phyloP scores from a whole-genome alignment of 2,888 invertebrate genomes.

The Oxyscelio sp. region DNA sequence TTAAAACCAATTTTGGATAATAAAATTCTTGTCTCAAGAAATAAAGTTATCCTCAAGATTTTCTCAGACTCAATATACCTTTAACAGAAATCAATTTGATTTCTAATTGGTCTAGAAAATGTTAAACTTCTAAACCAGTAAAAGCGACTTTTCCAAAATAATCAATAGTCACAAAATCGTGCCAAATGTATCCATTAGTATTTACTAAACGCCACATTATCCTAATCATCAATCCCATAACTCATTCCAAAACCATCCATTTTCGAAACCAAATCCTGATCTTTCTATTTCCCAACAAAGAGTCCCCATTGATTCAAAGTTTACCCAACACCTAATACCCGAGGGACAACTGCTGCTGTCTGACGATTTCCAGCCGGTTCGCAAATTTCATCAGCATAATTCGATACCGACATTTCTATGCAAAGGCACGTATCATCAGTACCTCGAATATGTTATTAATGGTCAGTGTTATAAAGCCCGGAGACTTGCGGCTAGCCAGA shows the following conservation, averaged over 20 bases:
- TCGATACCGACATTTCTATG: constrained; percentile 39
- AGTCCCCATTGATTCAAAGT: not conserved
- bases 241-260: not conserved
- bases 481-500: constrained; percentile 3
- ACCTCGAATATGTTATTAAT: constrained; percentile 37
- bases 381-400: constrained; percentile 28
- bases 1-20: too few species aligned
- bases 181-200: too few species aligned
- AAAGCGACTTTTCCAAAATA: too few species aligned
- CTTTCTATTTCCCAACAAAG: not conserved
- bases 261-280: not conserved
- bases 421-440: constrained; percentile 52
- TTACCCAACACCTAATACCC: not conserved
- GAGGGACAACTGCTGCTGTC: not conserved
- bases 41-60: too few species aligned
- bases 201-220: not conserved
- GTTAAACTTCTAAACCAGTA: too few species aligned
- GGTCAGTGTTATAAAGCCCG: constrained; percentile 31
- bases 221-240: not conserved
- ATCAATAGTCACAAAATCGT: too few species aligned
- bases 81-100: too few species aligned
- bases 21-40: too few species aligned
- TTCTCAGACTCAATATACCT: too few species aligned
- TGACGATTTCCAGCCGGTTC: not conserved
- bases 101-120: too few species aligned